Evolutionary conservation across 2,888 invertebrate species (phyloP).

Genomic region (Synanthedon formicaeformis): DNA sequence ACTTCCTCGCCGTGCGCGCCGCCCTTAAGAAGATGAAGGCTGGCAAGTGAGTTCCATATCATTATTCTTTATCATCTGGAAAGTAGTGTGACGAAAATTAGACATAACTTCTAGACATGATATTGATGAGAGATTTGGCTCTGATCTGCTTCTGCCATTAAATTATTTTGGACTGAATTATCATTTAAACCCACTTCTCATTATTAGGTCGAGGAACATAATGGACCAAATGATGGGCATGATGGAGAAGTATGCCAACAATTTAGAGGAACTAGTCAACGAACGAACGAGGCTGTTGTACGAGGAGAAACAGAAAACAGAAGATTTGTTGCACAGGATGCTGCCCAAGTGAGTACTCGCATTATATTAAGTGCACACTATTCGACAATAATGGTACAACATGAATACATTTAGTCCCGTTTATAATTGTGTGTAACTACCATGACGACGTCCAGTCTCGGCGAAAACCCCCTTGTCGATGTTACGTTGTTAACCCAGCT

Average conservation of each 20-base stretch:
- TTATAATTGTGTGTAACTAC: conserved; percentile 9
- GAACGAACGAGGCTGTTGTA: conserved; percentile 90
- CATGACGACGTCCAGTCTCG: neutral
- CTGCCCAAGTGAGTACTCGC: conserved; percentile 80
- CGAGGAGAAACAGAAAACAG: conserved; percentile 93
- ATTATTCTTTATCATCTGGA: too few species aligned
- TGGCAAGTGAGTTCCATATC: conserved; percentile 79
- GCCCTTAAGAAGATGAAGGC: conserved; percentile 90
- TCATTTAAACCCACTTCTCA: conserved; percentile 10
- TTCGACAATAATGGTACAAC: conserved; percentile 10
- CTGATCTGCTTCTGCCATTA: neutral
- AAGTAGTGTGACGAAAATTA: too few species aligned
- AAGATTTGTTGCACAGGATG: conserved; percentile 93
- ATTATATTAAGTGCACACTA: conserved; percentile 1
- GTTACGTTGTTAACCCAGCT: conserved; percentile 12
- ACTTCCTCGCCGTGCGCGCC: conserved; percentile 82
- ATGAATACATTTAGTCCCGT: conserved; percentile 15
- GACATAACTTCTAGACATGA: too few species aligned
- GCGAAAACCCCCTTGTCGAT: neutral
- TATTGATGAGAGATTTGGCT: too few species aligned
- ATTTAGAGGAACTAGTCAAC: conserved; percentile 93
- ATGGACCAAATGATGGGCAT: conserved; percentile 99
- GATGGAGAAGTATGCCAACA: conserved; percentile 97
- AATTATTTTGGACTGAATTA: neutral
- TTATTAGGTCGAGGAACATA: conserved; percentile 81